phyloP scores from a whole-genome alignment of 2,113 vertebrate species.

The Syrmaticus mikado region DNA sequence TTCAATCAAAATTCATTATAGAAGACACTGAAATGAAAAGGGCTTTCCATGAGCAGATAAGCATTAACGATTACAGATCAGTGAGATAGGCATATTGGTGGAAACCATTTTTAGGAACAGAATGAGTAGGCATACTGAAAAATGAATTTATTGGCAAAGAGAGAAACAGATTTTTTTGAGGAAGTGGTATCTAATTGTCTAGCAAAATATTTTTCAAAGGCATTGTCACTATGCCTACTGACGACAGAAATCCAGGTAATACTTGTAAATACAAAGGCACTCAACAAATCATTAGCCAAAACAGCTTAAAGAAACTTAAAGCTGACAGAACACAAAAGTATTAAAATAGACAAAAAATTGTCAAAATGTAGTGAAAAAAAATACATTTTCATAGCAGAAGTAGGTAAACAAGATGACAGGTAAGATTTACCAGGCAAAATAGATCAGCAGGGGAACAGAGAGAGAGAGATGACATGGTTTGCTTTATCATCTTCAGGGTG shows the following conservation, averaged over 20 bases:
- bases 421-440: neutral
- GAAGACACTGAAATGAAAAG: neutral
- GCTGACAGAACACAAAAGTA: neutral
- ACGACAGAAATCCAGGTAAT: neutral
- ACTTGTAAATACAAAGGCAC: neutral
- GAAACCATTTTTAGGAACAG: neutral
- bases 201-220: neutral
- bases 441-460: neutral
- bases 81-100: neutral
- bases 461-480: neutral
- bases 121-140: neutral
- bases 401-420: neutral
- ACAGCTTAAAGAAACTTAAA: neutral
- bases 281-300: neutral
- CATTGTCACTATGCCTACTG: neutral
- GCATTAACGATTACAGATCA: neutral
- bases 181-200: neutral
- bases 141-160: neutral
- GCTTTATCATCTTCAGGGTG: neutral
- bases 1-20: neutral
- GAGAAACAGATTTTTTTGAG: neutral
- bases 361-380: neutral
- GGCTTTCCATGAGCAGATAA: neutral
- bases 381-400: neutral
- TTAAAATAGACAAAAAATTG: neutral